phyloP scores from a whole-genome alignment of 2,113 vertebrate species.

The Papio anubis region DNA sequence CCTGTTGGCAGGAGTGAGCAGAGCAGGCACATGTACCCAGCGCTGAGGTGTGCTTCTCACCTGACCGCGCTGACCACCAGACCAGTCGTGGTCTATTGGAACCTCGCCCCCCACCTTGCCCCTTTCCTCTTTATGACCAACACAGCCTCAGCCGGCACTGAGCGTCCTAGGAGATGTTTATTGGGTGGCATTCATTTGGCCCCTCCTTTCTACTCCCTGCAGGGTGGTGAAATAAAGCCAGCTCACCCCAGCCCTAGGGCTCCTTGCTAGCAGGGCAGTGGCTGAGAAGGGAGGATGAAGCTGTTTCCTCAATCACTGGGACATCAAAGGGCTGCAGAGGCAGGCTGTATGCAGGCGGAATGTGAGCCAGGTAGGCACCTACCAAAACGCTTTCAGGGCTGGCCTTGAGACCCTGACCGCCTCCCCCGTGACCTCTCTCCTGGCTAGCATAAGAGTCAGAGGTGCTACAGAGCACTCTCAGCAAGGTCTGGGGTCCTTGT shows the following conservation, averaged over 20 bases:
- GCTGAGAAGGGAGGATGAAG: neutral
- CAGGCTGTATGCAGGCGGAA: rapidly evolving
- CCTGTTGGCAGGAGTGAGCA: neutral
- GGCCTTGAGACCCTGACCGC: rapidly evolving
- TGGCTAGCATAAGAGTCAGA: neutral
- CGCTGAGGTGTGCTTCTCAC: neutral
- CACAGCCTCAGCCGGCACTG: neutral
- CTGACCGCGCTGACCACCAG: rapidly evolving
- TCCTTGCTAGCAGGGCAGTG: neutral
- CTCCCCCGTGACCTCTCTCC: no score
- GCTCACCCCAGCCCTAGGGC: neutral
- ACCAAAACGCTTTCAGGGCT: neutral
- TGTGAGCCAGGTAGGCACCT: neutral
- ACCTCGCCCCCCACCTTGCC: neutral
- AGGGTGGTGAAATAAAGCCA: neutral
- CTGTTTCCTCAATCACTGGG: neutral
- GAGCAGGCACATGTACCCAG: rapidly evolving
- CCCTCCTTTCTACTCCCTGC: neutral
- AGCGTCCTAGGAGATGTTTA: neutral
- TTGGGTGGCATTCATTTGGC: neutral
- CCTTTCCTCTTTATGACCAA: neutral
- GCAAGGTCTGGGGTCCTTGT: neutral
- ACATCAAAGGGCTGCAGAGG: neutral
- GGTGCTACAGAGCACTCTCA: no score
- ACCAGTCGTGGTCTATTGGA: neutral